Percentiles rank a stretch among this genome's conserved stretches.
Evolutionary conservation across 2,113 vertebrate species (phyloP).

Genomic region (Phrynosoma blainvillii): DNA sequence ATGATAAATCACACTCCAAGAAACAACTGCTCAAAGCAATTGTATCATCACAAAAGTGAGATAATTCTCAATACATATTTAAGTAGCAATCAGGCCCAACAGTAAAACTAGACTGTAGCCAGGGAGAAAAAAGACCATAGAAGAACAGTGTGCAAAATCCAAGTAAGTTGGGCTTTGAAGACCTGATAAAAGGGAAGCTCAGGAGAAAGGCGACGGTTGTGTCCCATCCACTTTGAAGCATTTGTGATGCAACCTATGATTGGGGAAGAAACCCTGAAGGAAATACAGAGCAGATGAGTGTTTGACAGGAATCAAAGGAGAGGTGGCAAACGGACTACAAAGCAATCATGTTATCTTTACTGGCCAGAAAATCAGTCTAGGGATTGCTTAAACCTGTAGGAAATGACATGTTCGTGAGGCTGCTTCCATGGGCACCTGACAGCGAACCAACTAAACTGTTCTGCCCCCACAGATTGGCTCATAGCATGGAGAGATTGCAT

Average conservation of each 20-base stretch:
- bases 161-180: not conserved
- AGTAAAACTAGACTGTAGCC: not conserved
- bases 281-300: constrained; percentile 45
- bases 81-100: not conserved
- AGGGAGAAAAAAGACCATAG: not conserved
- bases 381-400: constrained; percentile 58
- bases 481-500: constrained; percentile 18
- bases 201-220: constrained; percentile 18
- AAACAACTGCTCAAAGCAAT: constrained; percentile 51
- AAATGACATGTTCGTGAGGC: constrained; percentile 3
- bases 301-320: constrained; percentile 44
- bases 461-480: not conserved
- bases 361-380: constrained; percentile 53
- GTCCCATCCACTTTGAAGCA: constrained; percentile 46
- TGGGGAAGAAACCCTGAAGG: constrained; percentile 59
- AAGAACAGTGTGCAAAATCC: not conserved
- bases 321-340: constrained; percentile 54
- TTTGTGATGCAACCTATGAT: constrained; percentile 49
- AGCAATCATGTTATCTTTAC: constrained; percentile 28
- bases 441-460: accelerated
- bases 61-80: constrained; percentile 31
- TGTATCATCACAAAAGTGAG: constrained; percentile 70
- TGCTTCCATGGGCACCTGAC: not conserved
- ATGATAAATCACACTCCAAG: not conserved
- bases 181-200: constrained; percentile 22